These are phyloP conservation scores for Ginglymostoma cirratum DNA, from an alignment of 2,113 vertebrate genomes.

Conservation along the genomic window DNA sequence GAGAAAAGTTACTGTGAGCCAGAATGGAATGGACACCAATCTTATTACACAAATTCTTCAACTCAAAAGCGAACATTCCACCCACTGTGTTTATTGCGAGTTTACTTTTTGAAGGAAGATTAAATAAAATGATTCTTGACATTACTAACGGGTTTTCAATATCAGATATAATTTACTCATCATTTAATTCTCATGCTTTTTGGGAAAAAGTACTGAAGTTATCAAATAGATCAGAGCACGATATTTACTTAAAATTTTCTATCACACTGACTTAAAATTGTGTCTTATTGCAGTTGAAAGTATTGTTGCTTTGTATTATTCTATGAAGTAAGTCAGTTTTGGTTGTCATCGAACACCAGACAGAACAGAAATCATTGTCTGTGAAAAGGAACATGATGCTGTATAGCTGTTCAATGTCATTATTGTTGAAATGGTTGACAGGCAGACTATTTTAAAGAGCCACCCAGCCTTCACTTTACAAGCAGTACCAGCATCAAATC, in stretches of 20 bases:
- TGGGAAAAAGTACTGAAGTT: background rate
- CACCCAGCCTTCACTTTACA: background rate
- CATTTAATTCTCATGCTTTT: background rate
- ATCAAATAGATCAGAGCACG: background rate
- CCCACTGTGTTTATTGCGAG: background rate
- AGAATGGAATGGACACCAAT: no score
- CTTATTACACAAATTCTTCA: no score
- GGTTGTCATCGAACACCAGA: background rate
- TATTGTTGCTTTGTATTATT: background rate
- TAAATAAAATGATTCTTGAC: background rate
- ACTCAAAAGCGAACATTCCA: no score
- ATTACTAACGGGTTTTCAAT: background rate
- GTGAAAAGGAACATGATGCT: conserved; percentile 8
- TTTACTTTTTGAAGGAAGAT: background rate
- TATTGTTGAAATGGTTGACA: conserved; percentile 19
- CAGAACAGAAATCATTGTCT: background rate
- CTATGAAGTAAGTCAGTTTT: background rate
- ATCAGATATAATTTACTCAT: background rate
- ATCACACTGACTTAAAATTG: background rate
- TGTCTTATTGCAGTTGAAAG: background rate
- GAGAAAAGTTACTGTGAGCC: no score
- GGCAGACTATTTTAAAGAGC: conserved; percentile 13
- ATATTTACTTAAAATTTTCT: background rate
- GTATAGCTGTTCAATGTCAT: background rate
- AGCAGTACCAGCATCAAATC: conserved; percentile 5